These are phyloP conservation scores for Epinotia bilunana DNA, from an alignment of 2,888 invertebrate species.

Conservation along the genomic window DNA sequence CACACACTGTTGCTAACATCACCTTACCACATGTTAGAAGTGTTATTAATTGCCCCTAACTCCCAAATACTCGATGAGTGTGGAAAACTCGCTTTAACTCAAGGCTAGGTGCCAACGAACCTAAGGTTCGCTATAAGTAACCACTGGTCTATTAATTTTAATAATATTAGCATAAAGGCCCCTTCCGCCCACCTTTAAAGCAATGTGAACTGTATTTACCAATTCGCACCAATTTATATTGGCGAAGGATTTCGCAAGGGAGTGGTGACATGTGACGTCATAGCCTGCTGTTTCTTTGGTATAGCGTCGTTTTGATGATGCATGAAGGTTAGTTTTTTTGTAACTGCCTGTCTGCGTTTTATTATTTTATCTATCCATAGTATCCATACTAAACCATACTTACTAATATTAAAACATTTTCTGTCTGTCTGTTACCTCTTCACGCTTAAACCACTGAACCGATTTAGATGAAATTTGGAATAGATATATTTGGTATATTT, in stretches of 20 bases:
- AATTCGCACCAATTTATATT: conserved; percentile 14
- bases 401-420: too few species aligned
- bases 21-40: neutral
- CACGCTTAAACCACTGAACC: too few species aligned
- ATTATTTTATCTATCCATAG: neutral
- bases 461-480: too few species aligned
- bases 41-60: conserved; percentile 1
- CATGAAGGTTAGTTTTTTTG: neutral
- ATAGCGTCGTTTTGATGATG: neutral
- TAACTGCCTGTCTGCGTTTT: neutral
- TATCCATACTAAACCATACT: too few species aligned
- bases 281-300: neutral
- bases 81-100: conserved; percentile 31
- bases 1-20: neutral
- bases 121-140: conserved; percentile 27
- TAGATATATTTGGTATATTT: too few species aligned
- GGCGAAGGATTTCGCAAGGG: neutral
- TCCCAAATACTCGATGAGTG: conserved; percentile 19
- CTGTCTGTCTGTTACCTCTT: too few species aligned
- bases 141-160: conserved; percentile 38
- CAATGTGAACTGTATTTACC: neutral
- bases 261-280: neutral
- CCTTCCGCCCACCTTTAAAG: conserved; percentile 30
- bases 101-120: conserved; percentile 41
- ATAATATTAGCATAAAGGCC: conserved; percentile 38